Evolutionary conservation across 1,140 invertebrate species (phyloP).

Genomic region (Triops longicaudatus): DNA sequence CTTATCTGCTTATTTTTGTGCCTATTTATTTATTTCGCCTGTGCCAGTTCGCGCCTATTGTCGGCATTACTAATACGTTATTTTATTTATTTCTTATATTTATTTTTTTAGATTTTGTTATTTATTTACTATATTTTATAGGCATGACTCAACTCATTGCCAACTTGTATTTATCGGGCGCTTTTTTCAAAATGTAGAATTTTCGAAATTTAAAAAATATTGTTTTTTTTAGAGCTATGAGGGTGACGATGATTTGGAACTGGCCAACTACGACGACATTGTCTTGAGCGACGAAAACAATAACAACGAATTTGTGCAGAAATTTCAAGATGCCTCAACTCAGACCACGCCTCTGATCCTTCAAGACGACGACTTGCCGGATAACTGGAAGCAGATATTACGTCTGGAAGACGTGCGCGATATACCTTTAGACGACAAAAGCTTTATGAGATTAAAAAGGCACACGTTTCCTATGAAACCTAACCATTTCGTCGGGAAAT

Average conservation of each 20-base stretch:
- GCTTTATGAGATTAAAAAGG: slow-evolving; percentile 5
- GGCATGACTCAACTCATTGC: too few relatives aligned
- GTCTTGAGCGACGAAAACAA: not conserved
- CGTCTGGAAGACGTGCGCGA: slow-evolving; percentile 7
- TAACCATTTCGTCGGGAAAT: slow-evolving; percentile 45
- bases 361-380: slow-evolving; percentile 30
- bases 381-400: slow-evolving; percentile 32
- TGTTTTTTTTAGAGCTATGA: not conserved
- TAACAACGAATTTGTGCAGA: slow-evolving; percentile 36
- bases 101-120: too few relatives aligned
- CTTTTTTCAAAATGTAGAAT: not conserved
- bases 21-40: too few relatives aligned
- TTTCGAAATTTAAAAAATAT: not conserved
- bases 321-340: slow-evolving; percentile 32
- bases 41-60: too few relatives aligned
- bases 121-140: too few relatives aligned
- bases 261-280: not conserved
- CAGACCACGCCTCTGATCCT: slow-evolving; percentile 16
- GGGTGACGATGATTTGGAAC: not conserved
- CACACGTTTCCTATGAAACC: slow-evolving; percentile 26
- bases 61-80: too few relatives aligned
- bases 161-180: not conserved
- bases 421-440: slow-evolving; percentile 10
- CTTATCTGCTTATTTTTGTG: too few relatives aligned
- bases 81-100: too few relatives aligned